Base-by-base conservation (phyloP, 2,113 vertebrate species). In the Sinocyclocheilus rhinocerous region DNA sequence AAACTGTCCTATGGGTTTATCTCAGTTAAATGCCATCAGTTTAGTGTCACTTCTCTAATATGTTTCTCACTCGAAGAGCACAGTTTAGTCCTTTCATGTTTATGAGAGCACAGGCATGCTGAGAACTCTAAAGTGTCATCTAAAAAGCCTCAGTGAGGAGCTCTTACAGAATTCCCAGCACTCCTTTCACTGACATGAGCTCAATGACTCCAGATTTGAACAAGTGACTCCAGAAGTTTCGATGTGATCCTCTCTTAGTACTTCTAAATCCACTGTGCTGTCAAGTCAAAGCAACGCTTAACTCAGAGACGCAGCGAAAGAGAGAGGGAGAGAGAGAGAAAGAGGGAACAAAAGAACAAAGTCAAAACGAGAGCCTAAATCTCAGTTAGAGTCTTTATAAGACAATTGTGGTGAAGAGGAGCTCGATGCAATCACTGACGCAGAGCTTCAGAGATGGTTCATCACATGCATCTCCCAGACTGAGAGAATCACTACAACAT, bases 191-290 rank as follows among this genome's bases (percentile, higher is more conserved):
- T 69, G 42, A 82, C 63, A 52, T 36, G 63, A 82, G 63, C 63
- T 82, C 80, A 52, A 22, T 67, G 65, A 70, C 79, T 81, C 39
- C 39, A 26, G n/a, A 67, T 48, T 65, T 81, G 39, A 81, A 45
- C 59, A 26, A 20, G 39, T 81, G 79, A 81, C 63, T 70, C 80
- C 80, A 82, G 63, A 70, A 82, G 39, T 52, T 69, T 82, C 24
- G 10, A 82, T 82, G 16, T 82, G 80, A 82, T 82, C 80, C 80
- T 82, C 63, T 82, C 24, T 69, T 33, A 82, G 61, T 82, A 82
- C 80, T 77, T 70, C 42, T 82, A 82, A 82, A 82, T 70, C 80
- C 80, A 82, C 63, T 70, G 42, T 52, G 45, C 80, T 82, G 80
- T 82, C 80, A 82, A 82, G 80, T 82, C 80, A 69, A 82, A 69